Evolutionary conservation across 2,113 vertebrate genomes (phyloP), one percentile per base, ranked within the genome.

Genomic region (Athene noctua): DNA sequence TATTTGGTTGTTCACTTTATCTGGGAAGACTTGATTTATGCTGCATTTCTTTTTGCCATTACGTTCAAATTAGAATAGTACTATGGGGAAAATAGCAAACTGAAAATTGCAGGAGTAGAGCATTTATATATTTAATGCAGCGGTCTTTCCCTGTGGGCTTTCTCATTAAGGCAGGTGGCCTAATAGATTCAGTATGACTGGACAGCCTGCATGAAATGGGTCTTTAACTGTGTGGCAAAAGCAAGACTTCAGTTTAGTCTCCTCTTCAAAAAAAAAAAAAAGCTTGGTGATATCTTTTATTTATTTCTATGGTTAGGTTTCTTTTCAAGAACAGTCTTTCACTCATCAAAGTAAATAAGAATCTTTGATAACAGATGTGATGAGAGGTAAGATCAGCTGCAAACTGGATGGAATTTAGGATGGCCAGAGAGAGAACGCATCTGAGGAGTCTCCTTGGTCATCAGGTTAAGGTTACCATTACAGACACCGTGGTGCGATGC

Each of bases 401-500:
- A 51, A 52, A 77, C 20, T 16, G 27, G 13, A 15, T 29, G 61
- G 36, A 65, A 16, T 65, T 54, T 38, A 49, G n/a, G 22, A 42
- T 1, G 2, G 5, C 13, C 58, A 65, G 51, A 30, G 44, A 86
- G 40, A 88, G 9, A 70, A 22, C 3, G 68, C 36, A 58, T 5
- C 3, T 34, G 59, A 66, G 10, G 2, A 1, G 30, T 47, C 15
- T 86, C 23, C 38, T 87, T 58, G 34, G 21, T 80, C 5, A 5
- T 25, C 23, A 29, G 36, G 8, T 72, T 52, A 73, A 68, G 21
- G 40, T 51, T 16, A 27, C 23, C 27, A 17, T n/a, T 52, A 40
- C 23, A 88, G 38, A 23, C 14, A 3, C 40, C 26, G 52, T 1
- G 3, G 13, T 5, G 30, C 0, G 1, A 72, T 55, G 25, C 11